Percentiles rank a stretch among this genome's conserved stretches.
These are phyloP conservation scores for Drosophila diplacantha DNA, from an alignment of 2,888 invertebrate genomes.

Conservation along the genomic window DNA sequence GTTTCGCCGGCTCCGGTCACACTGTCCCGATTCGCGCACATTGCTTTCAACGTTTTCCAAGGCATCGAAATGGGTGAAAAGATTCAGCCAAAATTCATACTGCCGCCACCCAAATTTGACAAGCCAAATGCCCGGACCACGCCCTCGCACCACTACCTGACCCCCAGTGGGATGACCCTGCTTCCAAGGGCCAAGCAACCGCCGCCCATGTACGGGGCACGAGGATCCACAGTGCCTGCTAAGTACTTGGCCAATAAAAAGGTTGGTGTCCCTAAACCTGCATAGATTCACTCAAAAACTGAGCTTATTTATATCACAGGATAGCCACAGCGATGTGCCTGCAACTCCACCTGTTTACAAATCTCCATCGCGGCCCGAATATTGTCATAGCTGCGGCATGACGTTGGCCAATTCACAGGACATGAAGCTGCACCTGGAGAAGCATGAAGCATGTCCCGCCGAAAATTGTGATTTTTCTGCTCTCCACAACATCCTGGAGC, in stretches of 20 bases:
- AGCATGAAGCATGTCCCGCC: slow-evolving; percentile 88
- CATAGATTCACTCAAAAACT: not conserved
- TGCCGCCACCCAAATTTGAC: slow-evolving; percentile 74
- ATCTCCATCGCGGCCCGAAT: slow-evolving; percentile 74
- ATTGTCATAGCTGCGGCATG: slow-evolving; percentile 90
- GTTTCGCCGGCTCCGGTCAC: not conserved
- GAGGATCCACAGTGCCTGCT: slow-evolving; percentile 75
- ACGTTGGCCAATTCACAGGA: slow-evolving; percentile 82
- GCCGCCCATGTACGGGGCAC: slow-evolving; percentile 77
- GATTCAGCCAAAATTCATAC: slow-evolving; percentile 56
- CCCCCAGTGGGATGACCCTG: slow-evolving; percentile 76
- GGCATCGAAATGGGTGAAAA: slow-evolving; percentile 58
- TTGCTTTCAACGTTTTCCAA: slow-evolving; percentile 13
- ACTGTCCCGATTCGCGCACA: slow-evolving; percentile 21
- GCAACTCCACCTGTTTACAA: slow-evolving; percentile 34
- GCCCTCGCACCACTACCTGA: slow-evolving; percentile 61
- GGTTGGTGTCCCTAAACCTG: slow-evolving; percentile 6
- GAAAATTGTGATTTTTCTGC: slow-evolving; percentile 82
- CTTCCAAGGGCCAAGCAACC: slow-evolving; percentile 74
- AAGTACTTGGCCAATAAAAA: slow-evolving; percentile 56
- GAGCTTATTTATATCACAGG: not conserved
- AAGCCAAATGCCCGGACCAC: slow-evolving; percentile 43
- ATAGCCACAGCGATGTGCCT: not conserved
- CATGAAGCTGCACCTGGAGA: slow-evolving; percentile 83
- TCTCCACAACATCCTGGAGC: slow-evolving; percentile 83